Conservation (phyloP, 2,113 vertebrate genomes). For the Sander vitreus region DNA sequence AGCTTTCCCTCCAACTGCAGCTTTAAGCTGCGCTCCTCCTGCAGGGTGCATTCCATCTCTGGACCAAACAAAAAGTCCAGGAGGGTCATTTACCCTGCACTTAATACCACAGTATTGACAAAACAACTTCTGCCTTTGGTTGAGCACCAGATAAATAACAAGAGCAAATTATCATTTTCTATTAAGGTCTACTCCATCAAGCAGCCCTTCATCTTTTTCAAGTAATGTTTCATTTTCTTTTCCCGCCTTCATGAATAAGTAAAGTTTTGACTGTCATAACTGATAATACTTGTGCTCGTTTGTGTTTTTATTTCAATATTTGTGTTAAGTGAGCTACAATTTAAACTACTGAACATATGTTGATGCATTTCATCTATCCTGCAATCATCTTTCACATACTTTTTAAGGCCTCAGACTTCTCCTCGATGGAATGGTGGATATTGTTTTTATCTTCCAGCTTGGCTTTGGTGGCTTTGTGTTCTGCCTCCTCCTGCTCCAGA, state of each 20-base stretch:
- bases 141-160: conserved; percentile 5
- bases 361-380: neutral
- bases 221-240: neutral
- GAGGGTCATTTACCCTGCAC: neutral
- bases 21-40: conserved; percentile 91
- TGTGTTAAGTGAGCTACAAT: neutral
- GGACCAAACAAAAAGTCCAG: conserved; percentile 19
- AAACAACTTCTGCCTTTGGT: neutral
- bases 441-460: conserved; percentile 92
- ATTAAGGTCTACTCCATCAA: neutral
- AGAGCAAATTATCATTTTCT: neutral
- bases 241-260: neutral
- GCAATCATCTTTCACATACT: conserved; percentile 76
- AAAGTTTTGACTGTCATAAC: neutral
- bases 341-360: neutral
- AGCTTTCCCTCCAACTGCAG: conserved; percentile 92
- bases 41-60: conserved; percentile 94
- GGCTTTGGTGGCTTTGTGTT: conserved; percentile 93
- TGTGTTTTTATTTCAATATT: neutral
- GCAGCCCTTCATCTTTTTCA: neutral
- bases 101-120: conserved; percentile 1
- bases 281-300: neutral
- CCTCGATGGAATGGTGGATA: conserved; percentile 93
- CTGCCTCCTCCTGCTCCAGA: conserved; percentile 94
- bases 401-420: conserved; percentile 94